Evolutionary conservation across 1,140 invertebrate genomes (phyloP), one percentile per base, ranked within the genome.

Genomic region (Amphibalanus amphitrite): DNA sequence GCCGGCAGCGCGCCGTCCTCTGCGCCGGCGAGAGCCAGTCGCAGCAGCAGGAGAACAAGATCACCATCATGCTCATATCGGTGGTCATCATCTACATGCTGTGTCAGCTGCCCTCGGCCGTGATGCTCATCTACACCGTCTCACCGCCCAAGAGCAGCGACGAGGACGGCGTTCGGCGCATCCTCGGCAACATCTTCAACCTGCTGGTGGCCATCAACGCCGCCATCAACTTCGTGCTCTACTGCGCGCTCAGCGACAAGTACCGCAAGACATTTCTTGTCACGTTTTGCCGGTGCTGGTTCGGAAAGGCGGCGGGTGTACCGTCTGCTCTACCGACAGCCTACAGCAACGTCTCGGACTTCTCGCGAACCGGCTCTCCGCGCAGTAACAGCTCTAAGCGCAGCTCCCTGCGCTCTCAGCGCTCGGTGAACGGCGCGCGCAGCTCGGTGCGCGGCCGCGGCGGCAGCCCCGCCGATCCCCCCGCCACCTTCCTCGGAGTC

Each of bases 171-270:
- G 74, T 85, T 1, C 76, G 84, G 0, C 76, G 76, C 72, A 86
- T 84, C 67, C 78, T 88, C 1, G 86, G 87, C 15, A 90, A 90
- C 79, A 84, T 90, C 29, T 88, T 85, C 78, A 91, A 91, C 78
- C 81, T 90, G 28, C 79, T 91, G 28, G 82, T 87, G 13, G 84
- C 85, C 38, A 79, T 90, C 47, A 90, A 90, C 80, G 86, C 89
- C 1, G 83, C 86, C 23, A 83, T 82, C 1, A 91, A 91, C 80
- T 91, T 91, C 79, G 81, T 91, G 69, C 80, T 91, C 47, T 91
- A 91, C 78, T 90, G 88, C 72, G 85, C 86, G 29, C 84, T 91
- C 75, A 89, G 88, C 74, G 86, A 88, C 77, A 88, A 88, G 75
- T 91, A 90, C 80, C 82, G 89, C 30, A 84, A 84, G 72, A 90